Percentiles rank a stretch among this genome's conserved stretches.
Evolutionary conservation across 2,797 vertebrate species (phyloP).

Genomic region (Liasis olivaceus): DNA sequence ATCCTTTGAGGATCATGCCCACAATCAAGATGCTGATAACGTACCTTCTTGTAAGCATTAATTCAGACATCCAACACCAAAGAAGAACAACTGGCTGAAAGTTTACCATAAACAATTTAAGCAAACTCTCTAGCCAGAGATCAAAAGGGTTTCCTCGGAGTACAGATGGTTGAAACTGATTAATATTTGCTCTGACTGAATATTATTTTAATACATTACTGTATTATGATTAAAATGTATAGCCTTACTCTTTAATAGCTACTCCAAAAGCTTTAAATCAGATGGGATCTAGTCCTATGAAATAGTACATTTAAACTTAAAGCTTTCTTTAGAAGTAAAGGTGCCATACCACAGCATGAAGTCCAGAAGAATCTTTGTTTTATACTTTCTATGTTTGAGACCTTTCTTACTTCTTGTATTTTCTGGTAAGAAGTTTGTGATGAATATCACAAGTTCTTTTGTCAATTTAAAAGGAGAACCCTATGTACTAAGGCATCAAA

Average conservation of each 20-base stretch:
- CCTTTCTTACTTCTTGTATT: background rate
- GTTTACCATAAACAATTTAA: conserved; percentile 34
- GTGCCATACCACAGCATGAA: background rate
- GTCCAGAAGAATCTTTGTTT: background rate
- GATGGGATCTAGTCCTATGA: background rate
- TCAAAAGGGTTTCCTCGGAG: background rate
- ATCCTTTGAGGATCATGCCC: conserved; percentile 28
- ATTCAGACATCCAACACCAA: conserved; percentile 63
- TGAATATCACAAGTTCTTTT: background rate
- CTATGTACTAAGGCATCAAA: background rate
- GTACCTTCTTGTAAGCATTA: conserved; percentile 51
- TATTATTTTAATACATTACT: background rate
- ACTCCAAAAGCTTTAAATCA: background rate
- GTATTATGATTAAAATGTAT: background rate
- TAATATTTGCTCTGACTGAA: background rate
- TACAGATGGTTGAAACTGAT: background rate
- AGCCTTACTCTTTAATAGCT: background rate
- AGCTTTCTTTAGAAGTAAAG: background rate
- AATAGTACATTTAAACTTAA: background rate
- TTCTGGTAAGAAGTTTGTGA: background rate
- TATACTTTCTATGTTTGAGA: background rate
- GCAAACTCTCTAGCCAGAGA: background rate
- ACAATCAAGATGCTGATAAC: conserved; percentile 31
- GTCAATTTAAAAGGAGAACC: background rate
- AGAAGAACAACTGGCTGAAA: conserved; percentile 64